Evolutionary conservation across 2,113 vertebrate species (phyloP), one percentile per base, ranked within the genome.

Genomic region (Oncorhynchus masou): DNA sequence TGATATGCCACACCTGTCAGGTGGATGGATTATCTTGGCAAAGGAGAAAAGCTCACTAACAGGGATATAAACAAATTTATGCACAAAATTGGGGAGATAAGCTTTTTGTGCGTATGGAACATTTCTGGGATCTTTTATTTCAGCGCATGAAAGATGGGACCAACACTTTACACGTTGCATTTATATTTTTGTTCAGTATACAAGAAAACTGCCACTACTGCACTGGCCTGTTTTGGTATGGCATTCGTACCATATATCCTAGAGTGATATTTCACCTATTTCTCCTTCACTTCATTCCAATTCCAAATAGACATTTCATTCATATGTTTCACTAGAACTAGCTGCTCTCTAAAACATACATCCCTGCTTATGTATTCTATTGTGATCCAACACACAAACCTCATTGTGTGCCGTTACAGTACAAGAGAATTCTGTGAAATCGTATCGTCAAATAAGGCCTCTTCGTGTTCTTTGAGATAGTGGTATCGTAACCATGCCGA

Each of bases 221-320:
- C 79, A 78, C 20, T 84, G 88, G 82, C 89, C 86, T 79, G 73
- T 87, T 92, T 93, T 92, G 90, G 92, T 91, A 87, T 88, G 75
- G 71, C 86, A 29, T 81, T 76, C 65, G 27, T 68, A 62, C 59
- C n/a, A 24, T 22, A 2, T 15, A 22, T 24, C 59, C 19, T 62
- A 62, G 51, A 54, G 51, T 54, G 51, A 54, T 5, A 54, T 54
- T 54, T 24, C 20, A 62, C 13, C 59, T 16, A 8, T 22, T 62
- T 2, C n/a, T 8, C 2, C n/a, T 24, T 62, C 59, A 62, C 59
- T 9, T n/a, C n/a, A 7, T 62, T 16, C 19, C 59, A 1, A 62
- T 22, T n/a, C 16, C 9, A 62, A 62, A 62, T 24, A 16, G n/a
- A 1, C 22, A 62, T 7, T 62, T 62, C 39, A 45, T 45, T 45